Percentiles rank a stretch among this genome's conserved stretches.
phyloP scores from a whole-genome alignment of 2,888 invertebrate species.

The Lithophane leautieri region DNA sequence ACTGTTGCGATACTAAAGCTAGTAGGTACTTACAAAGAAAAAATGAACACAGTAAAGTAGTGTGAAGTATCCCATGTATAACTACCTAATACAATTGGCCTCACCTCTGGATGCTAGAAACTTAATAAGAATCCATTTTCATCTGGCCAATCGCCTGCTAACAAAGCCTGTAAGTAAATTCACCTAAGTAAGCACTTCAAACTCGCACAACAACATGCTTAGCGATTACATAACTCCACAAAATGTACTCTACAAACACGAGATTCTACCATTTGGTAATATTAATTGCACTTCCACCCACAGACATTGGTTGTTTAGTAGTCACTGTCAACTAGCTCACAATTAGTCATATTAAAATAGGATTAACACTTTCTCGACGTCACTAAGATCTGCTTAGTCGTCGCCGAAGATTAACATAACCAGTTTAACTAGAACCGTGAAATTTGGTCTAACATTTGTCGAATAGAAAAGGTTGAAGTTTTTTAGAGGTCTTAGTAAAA shows the following conservation, averaged over 20 bases:
- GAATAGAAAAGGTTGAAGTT: neutral
- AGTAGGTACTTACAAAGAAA: neutral
- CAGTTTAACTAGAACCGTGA: constrained; percentile 64
- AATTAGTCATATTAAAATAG: constrained; percentile 87
- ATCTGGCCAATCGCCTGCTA: too few species aligned
- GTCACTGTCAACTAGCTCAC: constrained; percentile 77
- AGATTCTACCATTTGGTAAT: constrained; percentile 23
- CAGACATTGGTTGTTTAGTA: constrained; percentile 62
- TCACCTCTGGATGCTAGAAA: neutral
- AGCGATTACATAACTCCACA: neutral
- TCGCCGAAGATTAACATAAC: constrained; percentile 69
- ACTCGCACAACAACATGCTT: neutral
- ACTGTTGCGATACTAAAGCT: neutral
- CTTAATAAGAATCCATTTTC: neutral
- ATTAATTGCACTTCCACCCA: constrained; percentile 67
- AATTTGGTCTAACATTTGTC: neutral
- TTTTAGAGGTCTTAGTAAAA: constrained; percentile 61
- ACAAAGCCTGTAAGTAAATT: neutral
- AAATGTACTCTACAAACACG: constrained; percentile 14
- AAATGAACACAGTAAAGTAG: neutral
- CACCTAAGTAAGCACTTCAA: neutral
- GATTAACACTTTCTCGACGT: constrained; percentile 84
- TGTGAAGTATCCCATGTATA: neutral
- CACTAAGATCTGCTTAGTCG: constrained; percentile 75
- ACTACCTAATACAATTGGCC: neutral